Conservation (phyloP, 2,888 invertebrate species). For the Drosophila nigritarsus region DNA sequence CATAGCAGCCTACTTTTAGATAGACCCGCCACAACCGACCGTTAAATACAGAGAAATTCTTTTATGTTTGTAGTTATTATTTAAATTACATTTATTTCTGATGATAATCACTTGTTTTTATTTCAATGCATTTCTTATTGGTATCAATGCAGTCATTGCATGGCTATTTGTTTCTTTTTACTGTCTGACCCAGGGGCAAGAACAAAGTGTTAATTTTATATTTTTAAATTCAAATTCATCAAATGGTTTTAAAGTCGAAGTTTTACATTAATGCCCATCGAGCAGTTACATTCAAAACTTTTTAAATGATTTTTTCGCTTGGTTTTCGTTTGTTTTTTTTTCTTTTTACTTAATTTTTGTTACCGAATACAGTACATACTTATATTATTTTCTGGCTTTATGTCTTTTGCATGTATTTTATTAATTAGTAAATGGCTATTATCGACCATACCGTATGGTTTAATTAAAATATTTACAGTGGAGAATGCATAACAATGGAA, state of each 20-base stretch:
- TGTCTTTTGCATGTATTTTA: constrained; percentile 41
- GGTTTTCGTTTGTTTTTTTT: constrained; percentile 19
- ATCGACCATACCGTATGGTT: constrained; percentile 56
- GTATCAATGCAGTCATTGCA: constrained; percentile 48
- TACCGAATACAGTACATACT: constrained; percentile 50
- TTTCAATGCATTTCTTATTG: constrained; percentile 53
- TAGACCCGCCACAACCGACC: not conserved
- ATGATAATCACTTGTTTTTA: constrained; percentile 76
- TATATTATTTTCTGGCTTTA: constrained; percentile 48
- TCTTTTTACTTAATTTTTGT: constrained; percentile 35
- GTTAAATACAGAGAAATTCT: constrained; percentile 5
- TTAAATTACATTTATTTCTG: constrained; percentile 80
- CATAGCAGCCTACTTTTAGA: constrained; percentile 25
- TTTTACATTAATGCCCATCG: constrained; percentile 66
- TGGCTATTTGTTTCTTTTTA: constrained; percentile 45
- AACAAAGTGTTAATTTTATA: constrained; percentile 44
- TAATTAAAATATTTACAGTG: constrained; percentile 78
- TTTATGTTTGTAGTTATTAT: constrained; percentile 61
- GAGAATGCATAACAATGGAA: constrained; percentile 74
- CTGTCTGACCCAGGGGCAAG: constrained; percentile 23
- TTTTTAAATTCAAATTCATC: constrained; percentile 75
- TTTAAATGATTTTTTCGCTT: constrained; percentile 34
- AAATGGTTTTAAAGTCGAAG: constrained; percentile 64
- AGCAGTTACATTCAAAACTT: constrained; percentile 74
- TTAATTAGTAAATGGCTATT: constrained; percentile 67